Percentiles rank a stretch among this genome's conserved stretches.
phyloP scores from a whole-genome alignment of 2,888 invertebrate species.

The Xylophagus ater region DNA sequence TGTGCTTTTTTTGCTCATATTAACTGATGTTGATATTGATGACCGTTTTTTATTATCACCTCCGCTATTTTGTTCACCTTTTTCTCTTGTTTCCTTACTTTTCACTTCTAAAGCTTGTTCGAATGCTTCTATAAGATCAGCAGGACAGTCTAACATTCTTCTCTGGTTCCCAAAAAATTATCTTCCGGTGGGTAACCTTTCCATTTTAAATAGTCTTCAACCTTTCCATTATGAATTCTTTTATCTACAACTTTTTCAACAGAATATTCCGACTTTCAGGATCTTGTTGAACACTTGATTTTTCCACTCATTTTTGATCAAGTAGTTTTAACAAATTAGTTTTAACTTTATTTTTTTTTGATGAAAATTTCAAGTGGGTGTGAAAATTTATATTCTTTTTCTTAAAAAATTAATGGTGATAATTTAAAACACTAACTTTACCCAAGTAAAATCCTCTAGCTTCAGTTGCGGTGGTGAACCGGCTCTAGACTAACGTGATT shows the following conservation, averaged over 20 bases:
- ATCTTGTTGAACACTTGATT: conserved; percentile 32
- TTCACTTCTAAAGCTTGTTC: conserved; percentile 64
- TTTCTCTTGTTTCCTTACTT: too few relatives aligned
- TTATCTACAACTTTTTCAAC: conserved; percentile 87
- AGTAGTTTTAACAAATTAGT: too few relatives aligned
- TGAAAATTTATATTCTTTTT: too few relatives aligned
- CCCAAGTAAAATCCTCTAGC: too few relatives aligned
- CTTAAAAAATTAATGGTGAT: too few relatives aligned
- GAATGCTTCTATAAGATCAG: conserved; percentile 71
- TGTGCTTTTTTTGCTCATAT: conserved; percentile 42
- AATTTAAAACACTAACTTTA: too few relatives aligned
- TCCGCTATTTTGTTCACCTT: too few relatives aligned
- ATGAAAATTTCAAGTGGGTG: too few relatives aligned
- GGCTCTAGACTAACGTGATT: too few relatives aligned
- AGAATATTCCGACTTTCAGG: conserved; percentile 62
- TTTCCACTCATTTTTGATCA: too few relatives aligned
- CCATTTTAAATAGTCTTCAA: conserved; percentile 65
- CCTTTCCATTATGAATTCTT: conserved; percentile 64
- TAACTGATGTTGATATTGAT: conserved; percentile 28
- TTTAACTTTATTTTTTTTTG: too few relatives aligned
- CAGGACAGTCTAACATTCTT: conserved; percentile 88
- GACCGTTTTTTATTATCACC: conserved; percentile 33
- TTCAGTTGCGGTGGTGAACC: too few relatives aligned
- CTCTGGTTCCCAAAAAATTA: conserved; percentile 94
- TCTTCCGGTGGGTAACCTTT: conserved; percentile 77